phyloP scores from a whole-genome alignment of 2,888 invertebrate genomes.

The Euzophera pinguis region DNA sequence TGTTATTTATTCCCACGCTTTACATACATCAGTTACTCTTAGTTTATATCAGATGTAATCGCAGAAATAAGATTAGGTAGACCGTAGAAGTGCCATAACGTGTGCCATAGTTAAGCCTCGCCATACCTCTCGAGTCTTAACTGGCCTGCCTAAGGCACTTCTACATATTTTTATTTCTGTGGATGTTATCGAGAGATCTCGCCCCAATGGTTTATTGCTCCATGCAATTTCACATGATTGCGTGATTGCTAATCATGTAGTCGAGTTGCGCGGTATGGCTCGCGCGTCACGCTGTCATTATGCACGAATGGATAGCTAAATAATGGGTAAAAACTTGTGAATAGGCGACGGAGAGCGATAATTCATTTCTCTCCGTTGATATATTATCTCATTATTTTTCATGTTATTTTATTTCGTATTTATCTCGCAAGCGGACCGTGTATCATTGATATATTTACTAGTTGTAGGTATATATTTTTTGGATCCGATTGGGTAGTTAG shows the following conservation, averaged over 20 bases:
- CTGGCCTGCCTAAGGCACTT: no score
- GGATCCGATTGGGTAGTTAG: no score
- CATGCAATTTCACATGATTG: slow-evolving; percentile 2
- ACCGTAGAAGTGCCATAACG: no score
- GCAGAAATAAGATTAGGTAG: no score
- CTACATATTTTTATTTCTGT: neutral
- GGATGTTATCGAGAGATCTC: neutral
- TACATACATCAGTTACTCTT: no score
- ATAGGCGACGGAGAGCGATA: neutral
- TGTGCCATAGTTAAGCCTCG: no score
- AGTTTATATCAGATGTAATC: no score
- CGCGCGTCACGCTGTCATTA: neutral
- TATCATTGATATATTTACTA: no score
- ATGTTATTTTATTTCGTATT: neutral
- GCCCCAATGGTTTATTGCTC: slow-evolving; percentile 4
- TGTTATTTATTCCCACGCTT: no score
- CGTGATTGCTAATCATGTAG: neutral
- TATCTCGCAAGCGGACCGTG: no score
- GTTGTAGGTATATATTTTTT: no score
- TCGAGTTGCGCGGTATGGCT: neutral
- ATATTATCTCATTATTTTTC: neutral
- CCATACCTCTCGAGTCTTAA: no score
- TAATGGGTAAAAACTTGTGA: slow-evolving; percentile 5
- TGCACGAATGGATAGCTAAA: neutral
- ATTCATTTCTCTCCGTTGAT: slow-evolving; percentile 15